These are phyloP conservation scores for Syngnathoides biaculeatus DNA, from an alignment of 2,113 vertebrate genomes.

Conservation along the genomic window DNA sequence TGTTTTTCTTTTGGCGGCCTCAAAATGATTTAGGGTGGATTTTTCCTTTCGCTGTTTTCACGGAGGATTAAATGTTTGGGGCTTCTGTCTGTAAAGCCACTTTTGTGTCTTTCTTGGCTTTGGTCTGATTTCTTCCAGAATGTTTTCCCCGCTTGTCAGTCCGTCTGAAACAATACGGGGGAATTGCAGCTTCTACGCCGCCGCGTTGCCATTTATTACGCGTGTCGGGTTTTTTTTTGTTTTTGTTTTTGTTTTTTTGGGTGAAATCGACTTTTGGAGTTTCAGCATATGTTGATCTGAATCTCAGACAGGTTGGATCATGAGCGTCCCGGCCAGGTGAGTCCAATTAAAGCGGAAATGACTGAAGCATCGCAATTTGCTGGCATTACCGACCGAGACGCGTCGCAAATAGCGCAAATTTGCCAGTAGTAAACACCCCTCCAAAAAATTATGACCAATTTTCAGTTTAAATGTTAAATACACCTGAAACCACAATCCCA, in stretches of 20 bases:
- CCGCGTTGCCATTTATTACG: neutral
- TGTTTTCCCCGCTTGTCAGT: neutral
- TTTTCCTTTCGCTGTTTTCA: conserved; percentile 37
- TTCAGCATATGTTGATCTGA: neutral
- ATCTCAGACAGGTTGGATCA: neutral
- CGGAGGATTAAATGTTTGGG: conserved; percentile 33
- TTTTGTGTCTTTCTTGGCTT: conserved; percentile 12
- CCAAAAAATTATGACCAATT: too few species aligned
- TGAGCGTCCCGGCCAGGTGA: too few species aligned
- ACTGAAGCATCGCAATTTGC: too few species aligned
- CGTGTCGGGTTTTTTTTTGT: neutral
- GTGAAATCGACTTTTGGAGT: neutral
- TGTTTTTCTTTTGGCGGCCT: conserved; percentile 37
- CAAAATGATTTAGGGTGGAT: conserved; percentile 43
- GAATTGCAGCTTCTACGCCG: neutral
- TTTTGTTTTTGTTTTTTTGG: too few species aligned
- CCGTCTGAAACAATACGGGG: conserved; percentile 1
- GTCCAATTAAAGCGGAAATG: too few species aligned
- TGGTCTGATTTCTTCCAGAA: conserved; percentile 16
- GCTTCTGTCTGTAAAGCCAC: conserved; percentile 34
- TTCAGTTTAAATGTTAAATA: too few species aligned
- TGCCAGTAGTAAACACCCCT: too few species aligned
- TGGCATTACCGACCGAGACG: too few species aligned
- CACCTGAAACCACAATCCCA: too few species aligned
- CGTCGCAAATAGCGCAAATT: too few species aligned